Percentiles rank a stretch among this genome's conserved stretches.
Conservation (phyloP, 2,888 invertebrate genomes). For the Trilocha varians region DNA sequence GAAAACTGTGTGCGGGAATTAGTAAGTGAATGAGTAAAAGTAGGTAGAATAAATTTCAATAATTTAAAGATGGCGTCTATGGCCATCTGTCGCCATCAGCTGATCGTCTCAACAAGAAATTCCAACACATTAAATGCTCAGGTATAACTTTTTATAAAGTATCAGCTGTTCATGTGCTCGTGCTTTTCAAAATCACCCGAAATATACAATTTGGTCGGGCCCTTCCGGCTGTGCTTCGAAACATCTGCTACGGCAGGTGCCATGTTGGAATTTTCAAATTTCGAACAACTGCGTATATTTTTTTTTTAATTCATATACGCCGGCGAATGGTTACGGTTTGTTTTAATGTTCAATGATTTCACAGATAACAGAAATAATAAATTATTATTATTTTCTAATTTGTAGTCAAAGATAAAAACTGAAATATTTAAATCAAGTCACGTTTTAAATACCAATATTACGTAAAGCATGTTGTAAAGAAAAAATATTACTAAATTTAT, state of each 20-base stretch:
- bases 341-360: background rate
- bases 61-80: background rate
- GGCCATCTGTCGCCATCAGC: slow-evolving; percentile 42
- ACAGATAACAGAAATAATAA: background rate
- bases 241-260: slow-evolving; percentile 64
- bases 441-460: background rate
- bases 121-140: slow-evolving; percentile 24
- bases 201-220: slow-evolving; percentile 34
- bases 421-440: background rate
- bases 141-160: slow-evolving; percentile 41
- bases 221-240: slow-evolving; percentile 35
- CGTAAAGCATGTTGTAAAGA: too few species aligned
- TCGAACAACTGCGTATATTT: slow-evolving; percentile 21
- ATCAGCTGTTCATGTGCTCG: slow-evolving; percentile 53
- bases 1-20: too few species aligned
- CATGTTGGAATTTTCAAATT: slow-evolving; percentile 37
- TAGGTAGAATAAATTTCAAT: too few species aligned
- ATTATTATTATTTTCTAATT: background rate
- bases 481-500: too few species aligned
- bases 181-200: slow-evolving; percentile 43
- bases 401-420: background rate
- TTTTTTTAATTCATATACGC: slow-evolving; percentile 3
- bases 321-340: background rate
- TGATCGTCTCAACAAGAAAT: slow-evolving; percentile 32
- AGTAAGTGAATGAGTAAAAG: too few species aligned